Evolutionary conservation across 2,113 vertebrate genomes (phyloP).

Genomic region (Urocynchramus pylzowi): DNA sequence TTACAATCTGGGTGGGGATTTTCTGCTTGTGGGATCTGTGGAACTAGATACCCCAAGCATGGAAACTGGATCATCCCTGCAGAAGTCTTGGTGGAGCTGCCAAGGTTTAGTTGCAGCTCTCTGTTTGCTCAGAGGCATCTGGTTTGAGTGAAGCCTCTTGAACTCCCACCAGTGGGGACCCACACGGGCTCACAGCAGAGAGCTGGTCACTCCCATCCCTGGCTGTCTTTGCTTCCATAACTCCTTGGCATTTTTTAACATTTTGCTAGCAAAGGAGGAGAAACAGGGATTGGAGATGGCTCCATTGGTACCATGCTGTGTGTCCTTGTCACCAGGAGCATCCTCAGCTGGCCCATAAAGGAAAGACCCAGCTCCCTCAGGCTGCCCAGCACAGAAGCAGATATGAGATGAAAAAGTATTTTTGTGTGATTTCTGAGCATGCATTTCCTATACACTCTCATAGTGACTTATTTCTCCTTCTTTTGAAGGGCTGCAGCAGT

Average conservation of each 20-base stretch:
- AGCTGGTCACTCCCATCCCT: not conserved
- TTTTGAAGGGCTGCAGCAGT: not conserved
- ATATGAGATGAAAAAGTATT: not conserved
- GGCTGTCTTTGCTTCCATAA: not conserved
- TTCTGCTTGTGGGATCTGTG: not conserved
- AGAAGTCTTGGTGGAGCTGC: not conserved
- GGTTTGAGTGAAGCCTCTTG: slow-evolving; percentile 7
- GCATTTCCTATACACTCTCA: not conserved
- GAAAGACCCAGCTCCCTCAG: not conserved
- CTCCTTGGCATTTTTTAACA: not conserved
- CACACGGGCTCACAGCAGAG: not conserved
- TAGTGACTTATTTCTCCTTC: not conserved
- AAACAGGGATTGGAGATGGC: not conserved
- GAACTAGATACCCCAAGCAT: not conserved
- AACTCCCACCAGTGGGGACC: not conserved
- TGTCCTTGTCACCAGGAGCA: not conserved
- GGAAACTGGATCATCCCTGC: not conserved
- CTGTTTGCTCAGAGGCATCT: slow-evolving; percentile 11
- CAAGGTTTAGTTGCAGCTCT: not conserved
- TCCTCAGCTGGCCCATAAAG: not conserved
- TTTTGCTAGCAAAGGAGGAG: not conserved
- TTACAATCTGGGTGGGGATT: not conserved
- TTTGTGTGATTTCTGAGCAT: not conserved
- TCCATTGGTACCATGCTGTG: not conserved
- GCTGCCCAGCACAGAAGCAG: not conserved